Conservation (phyloP, 2,113 vertebrate genomes). For the Scortum barcoo region DNA sequence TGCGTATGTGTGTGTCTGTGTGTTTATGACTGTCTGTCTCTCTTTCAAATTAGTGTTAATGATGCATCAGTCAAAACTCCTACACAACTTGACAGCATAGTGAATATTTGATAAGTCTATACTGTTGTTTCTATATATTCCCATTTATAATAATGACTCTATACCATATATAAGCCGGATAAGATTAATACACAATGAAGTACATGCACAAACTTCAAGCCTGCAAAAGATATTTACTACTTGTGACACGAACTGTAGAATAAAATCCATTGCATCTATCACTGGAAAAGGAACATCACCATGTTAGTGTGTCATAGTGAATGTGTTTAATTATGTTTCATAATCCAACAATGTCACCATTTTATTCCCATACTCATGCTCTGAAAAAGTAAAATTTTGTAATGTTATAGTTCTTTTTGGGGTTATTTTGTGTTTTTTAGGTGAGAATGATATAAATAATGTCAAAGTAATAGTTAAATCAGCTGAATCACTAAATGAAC, state of each 20-base stretch:
- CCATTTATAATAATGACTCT: constrained; percentile 41
- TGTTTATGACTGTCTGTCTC: constrained; percentile 11
- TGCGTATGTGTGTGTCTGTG: constrained; percentile 19
- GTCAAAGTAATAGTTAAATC: background rate
- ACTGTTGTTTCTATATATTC: constrained; percentile 30
- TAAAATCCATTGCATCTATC: background rate
- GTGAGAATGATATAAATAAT: background rate
- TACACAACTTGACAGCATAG: constrained; percentile 38
- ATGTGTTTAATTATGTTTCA: background rate
- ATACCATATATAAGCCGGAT: background rate
- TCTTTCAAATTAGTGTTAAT: constrained; percentile 57
- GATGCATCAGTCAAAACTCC: constrained; percentile 64
- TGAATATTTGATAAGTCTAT: constrained; percentile 47
- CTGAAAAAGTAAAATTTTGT: background rate
- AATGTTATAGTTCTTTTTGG: no score
- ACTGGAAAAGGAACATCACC: background rate
- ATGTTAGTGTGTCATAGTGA: background rate
- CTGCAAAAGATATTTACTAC: background rate
- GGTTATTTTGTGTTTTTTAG: background rate
- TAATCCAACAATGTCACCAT: no score
- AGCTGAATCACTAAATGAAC: no score
- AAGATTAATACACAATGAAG: background rate
- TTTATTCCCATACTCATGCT: no score
- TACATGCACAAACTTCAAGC: constrained; percentile 9
- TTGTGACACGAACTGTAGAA: background rate